phyloP scores from a whole-genome alignment of 2,888 invertebrate species.

The Ornithoptera priamus region DNA sequence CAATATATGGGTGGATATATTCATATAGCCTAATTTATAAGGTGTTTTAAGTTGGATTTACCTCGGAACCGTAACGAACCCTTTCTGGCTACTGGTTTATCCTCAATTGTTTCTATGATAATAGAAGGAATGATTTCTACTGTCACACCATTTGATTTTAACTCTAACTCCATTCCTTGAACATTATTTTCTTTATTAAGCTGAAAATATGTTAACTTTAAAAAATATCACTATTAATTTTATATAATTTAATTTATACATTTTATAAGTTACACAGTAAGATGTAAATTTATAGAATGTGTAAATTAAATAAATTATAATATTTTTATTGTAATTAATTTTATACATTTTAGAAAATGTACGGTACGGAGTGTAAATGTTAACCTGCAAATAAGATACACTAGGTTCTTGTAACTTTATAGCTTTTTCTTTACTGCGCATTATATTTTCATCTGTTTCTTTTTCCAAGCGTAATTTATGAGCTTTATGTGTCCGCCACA shows the following conservation, averaged over 20 bases:
- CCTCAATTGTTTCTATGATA: conserved; percentile 61
- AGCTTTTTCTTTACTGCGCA: conserved; percentile 87
- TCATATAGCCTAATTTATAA: background rate
- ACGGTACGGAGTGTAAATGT: background rate
- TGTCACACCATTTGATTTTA: conserved; percentile 61
- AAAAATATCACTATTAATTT: background rate
- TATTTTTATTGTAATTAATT: background rate
- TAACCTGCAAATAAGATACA: conserved; percentile 79
- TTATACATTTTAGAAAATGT: no score
- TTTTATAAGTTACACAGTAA: no score
- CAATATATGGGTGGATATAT: background rate
- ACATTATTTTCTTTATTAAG: conserved; percentile 55
- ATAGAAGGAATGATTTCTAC: conserved; percentile 57
- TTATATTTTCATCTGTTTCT: conserved; percentile 87
- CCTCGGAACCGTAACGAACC: conserved; percentile 82
- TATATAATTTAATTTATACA: no score
- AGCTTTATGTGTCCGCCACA: conserved; percentile 87
- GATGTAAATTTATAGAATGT: background rate
- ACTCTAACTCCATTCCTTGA: conserved; percentile 49
- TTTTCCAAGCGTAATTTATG: conserved; percentile 86
- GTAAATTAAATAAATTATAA: background rate
- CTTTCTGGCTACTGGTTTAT: conserved; percentile 56
- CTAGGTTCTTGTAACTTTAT: conserved; percentile 83
- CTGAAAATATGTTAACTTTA: conserved; percentile 38
- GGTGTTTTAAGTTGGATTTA: conserved; percentile 38